Percentiles rank a stretch among this genome's conserved stretches.
These are phyloP conservation scores for Gadopsis bispinosus DNA, from an alignment of 2,797 vertebrate genomes.

Conservation along the genomic window DNA sequence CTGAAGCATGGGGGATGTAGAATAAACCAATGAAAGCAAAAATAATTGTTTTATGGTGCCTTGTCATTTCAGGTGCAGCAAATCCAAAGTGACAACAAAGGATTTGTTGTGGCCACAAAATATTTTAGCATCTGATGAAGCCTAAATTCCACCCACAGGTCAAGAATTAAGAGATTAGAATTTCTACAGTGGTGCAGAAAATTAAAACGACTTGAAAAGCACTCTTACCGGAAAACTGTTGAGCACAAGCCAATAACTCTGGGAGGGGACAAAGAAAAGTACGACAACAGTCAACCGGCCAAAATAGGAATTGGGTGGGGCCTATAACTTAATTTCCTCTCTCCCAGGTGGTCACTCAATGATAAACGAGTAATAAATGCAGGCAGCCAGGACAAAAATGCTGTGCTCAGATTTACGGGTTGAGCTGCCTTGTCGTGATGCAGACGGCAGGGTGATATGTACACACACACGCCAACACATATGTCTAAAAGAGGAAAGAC, in stretches of 20 bases:
- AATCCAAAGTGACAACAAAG: conserved; percentile 20
- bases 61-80: conserved; percentile 26
- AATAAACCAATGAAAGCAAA: conserved; percentile 36
- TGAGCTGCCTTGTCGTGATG: conserved; percentile 18
- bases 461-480: neutral
- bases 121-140: conserved; percentile 10
- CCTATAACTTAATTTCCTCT: conserved; percentile 51
- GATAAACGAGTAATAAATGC: conserved; percentile 51
- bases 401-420: conserved; percentile 45
- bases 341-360: conserved; percentile 47
- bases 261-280: conserved; percentile 35
- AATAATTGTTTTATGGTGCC: conserved; percentile 13
- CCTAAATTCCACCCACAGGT: conserved; percentile 39
- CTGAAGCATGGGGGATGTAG: neutral
- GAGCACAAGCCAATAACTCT: conserved; percentile 46
- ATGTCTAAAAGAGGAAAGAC: conserved; percentile 10
- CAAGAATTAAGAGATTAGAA: conserved; percentile 56
- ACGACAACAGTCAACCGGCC: conserved; percentile 49
- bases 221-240: conserved; percentile 39
- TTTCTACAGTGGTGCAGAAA: conserved; percentile 53
- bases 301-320: conserved; percentile 31
- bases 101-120: conserved; percentile 22
- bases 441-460: conserved; percentile 33
- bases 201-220: conserved; percentile 50
- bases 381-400: conserved; percentile 38